A percentile compares a stretch with the other conserved stretches of the same genome.
Evolutionary conservation across 2,797 vertebrate species (phyloP).

Genomic region (Dicrostonyx torquatus): DNA sequence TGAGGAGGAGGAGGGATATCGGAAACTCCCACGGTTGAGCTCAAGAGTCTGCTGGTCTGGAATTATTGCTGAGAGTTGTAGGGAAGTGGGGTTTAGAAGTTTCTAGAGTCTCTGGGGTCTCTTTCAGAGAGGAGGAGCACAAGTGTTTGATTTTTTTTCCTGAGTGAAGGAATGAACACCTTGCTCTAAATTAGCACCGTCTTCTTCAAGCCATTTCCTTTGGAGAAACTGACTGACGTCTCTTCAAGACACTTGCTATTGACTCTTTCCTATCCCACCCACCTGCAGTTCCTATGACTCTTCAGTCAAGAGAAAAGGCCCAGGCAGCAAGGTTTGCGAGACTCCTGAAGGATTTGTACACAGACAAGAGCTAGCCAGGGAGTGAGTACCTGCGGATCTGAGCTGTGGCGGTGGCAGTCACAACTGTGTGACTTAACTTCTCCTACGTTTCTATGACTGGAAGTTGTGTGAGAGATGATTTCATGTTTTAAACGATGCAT

Average conservation of each 20-base stretch:
- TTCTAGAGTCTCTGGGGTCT: background rate
- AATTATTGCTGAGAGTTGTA: background rate
- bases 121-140: background rate
- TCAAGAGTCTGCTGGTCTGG: background rate
- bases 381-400: background rate
- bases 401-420: background rate
- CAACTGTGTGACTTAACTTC: slow-evolving; percentile 8
- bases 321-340: background rate
- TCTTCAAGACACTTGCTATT: background rate
- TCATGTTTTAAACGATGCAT: background rate
- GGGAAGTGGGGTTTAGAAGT: background rate
- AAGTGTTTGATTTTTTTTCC: background rate
- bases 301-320: background rate
- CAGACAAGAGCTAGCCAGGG: background rate
- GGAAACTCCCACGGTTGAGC: background rate
- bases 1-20: fast-evolving
- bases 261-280: background rate
- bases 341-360: background rate
- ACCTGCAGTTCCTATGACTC: background rate
- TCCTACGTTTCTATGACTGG: slow-evolving; percentile 10
- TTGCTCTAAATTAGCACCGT: background rate
- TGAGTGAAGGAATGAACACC: slow-evolving; percentile 6
- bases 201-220: background rate
- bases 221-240: background rate
- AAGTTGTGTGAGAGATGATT: background rate